These are phyloP conservation scores for Apeira syringaria DNA, from an alignment of 2,888 invertebrate species.

Conservation along the genomic window DNA sequence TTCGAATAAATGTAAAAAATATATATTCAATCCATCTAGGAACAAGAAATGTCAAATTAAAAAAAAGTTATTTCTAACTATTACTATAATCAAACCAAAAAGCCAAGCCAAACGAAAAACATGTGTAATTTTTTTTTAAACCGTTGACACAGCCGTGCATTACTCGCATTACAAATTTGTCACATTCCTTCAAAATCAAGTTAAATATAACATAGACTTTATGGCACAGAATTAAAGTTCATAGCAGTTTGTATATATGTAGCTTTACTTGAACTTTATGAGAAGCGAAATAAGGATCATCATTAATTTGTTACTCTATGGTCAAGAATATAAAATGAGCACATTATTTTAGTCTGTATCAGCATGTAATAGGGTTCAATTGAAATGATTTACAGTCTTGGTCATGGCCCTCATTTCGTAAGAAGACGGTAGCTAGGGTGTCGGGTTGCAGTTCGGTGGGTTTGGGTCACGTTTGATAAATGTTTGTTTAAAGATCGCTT, in stretches of 20 bases:
- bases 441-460: slow-evolving; percentile 46
- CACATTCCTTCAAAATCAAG: slow-evolving; percentile 42
- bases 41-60: no score
- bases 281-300: slow-evolving; percentile 12
- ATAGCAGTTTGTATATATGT: background rate
- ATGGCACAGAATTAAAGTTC: background rate
- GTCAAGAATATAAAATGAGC: background rate
- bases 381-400: background rate
- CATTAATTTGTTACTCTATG: background rate
- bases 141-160: slow-evolving; percentile 57
- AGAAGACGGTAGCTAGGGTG: slow-evolving; percentile 58
- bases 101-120: no score
- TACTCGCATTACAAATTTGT: slow-evolving; percentile 66
- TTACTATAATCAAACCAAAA: no score
- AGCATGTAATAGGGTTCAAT: slow-evolving; percentile 6
- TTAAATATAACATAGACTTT: background rate
- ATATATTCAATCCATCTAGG: no score
- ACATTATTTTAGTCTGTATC: background rate
- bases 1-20: no score
- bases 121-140: slow-evolving; percentile 53
- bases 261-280: slow-evolving; percentile 19
- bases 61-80: no score
- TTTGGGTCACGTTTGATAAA: slow-evolving; percentile 50
- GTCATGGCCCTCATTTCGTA: slow-evolving; percentile 48
- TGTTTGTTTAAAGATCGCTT: slow-evolving; percentile 30